Base-by-base conservation (phyloP, 2,888 invertebrate species). In the Drosophila maculinotata region DNA sequence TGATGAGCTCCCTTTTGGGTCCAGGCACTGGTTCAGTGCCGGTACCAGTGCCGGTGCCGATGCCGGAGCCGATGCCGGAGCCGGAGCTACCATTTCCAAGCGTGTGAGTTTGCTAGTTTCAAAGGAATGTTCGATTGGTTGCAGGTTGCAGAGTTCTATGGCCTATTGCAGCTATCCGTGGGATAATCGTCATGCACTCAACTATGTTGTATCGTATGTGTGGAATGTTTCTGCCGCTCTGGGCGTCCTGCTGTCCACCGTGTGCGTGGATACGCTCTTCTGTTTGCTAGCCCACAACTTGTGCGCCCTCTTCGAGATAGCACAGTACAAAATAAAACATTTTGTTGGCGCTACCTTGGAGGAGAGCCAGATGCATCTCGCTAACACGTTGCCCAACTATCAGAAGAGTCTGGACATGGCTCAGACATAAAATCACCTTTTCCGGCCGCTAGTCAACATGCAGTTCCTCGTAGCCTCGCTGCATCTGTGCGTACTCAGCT, bases 401-500 rank as follows among this genome's bases (percentile, higher is more conserved):
- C 62, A 45, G 9, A 7, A 35, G 2, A 48, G 30, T 1, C 25
- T 69, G 28, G 30, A 59, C 3, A 44, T 72, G 28, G 39, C 51
- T 5, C 6, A 42, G 5, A 38, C 38, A 9, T 6, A 84, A 20
- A 69, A 64, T n/a, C 12, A 14, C 2, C 42, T 28, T 44, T 70
- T 75, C 28, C 33, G 53, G 12, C 70, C 67, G 9, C 36, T 80
- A 20, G 64, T 84, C 14, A 68, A 41, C 30, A 44, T 51, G n/a
- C 58, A 76, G 33, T 67, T 66, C 5, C 10, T 65, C 14, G 36
- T 56, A 3, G 60, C 76, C 2, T 62, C 67, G 9, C 0, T 86
- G 60, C 71, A 76, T 23, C 41, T 86, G 33, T 69, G 74, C 25
- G 64, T 76, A 15, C 38, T 70, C 0, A 53, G 68, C 51, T 75